Conservation (phyloP, 1,140 invertebrate genomes). For the Drosophila orosa region DNA sequence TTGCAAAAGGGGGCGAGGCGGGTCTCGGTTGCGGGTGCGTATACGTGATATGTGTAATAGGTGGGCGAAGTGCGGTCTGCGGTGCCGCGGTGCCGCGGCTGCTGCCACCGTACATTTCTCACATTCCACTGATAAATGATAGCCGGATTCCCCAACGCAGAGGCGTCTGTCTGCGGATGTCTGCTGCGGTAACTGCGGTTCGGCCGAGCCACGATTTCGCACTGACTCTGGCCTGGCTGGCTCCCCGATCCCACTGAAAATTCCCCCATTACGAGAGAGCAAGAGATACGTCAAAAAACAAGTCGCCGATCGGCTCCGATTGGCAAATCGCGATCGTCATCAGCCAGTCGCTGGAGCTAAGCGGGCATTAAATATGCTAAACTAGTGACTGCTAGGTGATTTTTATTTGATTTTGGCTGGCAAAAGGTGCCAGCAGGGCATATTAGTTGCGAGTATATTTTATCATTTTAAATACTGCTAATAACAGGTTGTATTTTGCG, state of each 20-base stretch:
- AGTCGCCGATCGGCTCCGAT: conserved; percentile 42
- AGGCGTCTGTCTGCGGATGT: conserved; percentile 34
- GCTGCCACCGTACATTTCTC: conserved; percentile 37
- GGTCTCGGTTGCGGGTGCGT: conserved; percentile 8
- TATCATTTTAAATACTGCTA: neutral
- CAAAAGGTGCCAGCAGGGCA: conserved; percentile 5
- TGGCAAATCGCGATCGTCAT: conserved; percentile 45
- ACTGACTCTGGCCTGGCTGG: conserved; percentile 37
- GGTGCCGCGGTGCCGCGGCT: conserved; percentile 4
- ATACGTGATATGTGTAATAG: conserved; percentile 20
- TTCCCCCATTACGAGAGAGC: conserved; percentile 21
- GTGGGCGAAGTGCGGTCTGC: conserved; percentile 33
- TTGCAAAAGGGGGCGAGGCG: conserved; percentile 37
- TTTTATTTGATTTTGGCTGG: conserved; percentile 21
- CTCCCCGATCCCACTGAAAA: conserved; percentile 32
- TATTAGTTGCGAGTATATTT: neutral
- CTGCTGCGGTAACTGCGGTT: conserved; percentile 42
- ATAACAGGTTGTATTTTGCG: neutral
- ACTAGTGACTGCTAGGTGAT: conserved; percentile 32
- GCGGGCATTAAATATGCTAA: conserved; percentile 41
- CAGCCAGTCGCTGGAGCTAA: conserved; percentile 10
- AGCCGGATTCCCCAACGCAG: conserved; percentile 50
- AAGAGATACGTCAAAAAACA: conserved; percentile 26
- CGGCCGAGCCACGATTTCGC: conserved; percentile 64
- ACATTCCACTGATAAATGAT: conserved; percentile 76